Conservation (phyloP, 2,888 invertebrate species). For the Odiellus spinosus region DNA sequence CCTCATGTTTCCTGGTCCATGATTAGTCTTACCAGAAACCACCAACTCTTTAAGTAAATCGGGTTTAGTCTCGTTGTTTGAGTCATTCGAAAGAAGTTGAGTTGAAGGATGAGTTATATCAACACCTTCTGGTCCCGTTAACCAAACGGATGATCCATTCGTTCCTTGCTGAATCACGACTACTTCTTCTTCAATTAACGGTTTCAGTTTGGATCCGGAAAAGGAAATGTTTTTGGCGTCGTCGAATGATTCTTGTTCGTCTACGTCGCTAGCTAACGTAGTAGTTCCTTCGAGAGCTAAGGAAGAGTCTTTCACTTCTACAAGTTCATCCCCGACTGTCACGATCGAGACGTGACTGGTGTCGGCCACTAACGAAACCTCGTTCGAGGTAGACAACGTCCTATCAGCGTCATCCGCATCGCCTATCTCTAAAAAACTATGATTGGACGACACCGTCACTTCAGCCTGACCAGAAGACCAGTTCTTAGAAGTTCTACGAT, state of each 20-base stretch:
- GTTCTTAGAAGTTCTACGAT: too few species aligned
- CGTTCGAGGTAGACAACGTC: neutral
- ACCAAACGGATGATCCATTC: neutral
- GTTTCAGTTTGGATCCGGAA: neutral
- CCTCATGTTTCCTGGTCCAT: too few species aligned
- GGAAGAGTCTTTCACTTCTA: slow-evolving; percentile 12
- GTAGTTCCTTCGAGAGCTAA: slow-evolving; percentile 27
- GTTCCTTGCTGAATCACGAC: neutral
- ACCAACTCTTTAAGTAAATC: too few species aligned
- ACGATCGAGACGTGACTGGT: slow-evolving; percentile 84
- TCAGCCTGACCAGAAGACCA: slow-evolving; percentile 4
- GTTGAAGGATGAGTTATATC: too few species aligned
- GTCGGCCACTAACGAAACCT: slow-evolving; percentile 33
- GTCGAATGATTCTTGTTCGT: slow-evolving; percentile 19
- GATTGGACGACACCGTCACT: slow-evolving; percentile 13
- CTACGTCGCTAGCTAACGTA: slow-evolving; percentile 27
- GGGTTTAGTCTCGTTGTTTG: too few species aligned
- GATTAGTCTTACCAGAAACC: too few species aligned
- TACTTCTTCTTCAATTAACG: neutral
- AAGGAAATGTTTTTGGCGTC: slow-evolving; percentile 8
- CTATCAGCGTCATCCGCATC: neutral
- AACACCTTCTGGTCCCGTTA: too few species aligned
- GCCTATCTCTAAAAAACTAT: slow-evolving; percentile 5
- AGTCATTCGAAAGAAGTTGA: too few species aligned
- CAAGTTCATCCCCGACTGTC: slow-evolving; percentile 46